phyloP scores from a whole-genome alignment of 2,797 vertebrate genomes.

The Muscicapa comitata region DNA sequence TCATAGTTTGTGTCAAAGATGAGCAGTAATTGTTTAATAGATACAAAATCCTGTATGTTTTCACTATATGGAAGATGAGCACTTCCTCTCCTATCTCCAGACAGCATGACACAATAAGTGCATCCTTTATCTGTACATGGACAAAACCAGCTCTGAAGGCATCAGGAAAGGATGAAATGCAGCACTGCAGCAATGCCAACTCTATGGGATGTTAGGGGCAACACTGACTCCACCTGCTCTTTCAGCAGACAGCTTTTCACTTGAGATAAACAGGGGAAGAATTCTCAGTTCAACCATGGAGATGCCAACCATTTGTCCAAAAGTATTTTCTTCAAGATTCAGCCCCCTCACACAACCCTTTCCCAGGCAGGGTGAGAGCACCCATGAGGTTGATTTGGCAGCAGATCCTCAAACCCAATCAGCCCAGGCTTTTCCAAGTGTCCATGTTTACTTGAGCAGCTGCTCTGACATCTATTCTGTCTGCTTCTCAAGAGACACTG shows the following conservation, averaged over 20 bases:
- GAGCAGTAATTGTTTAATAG: not conserved
- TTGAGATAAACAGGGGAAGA: not conserved
- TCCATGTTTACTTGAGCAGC: not conserved
- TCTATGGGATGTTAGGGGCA: not conserved
- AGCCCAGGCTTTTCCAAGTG: not conserved
- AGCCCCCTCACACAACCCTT: rapidly evolving
- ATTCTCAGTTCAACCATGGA: not conserved
- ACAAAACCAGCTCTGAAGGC: not conserved
- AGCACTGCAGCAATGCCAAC: not conserved
- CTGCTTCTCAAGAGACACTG: not conserved
- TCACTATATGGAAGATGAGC: not conserved
- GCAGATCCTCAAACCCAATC: not conserved
- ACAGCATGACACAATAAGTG: not conserved
- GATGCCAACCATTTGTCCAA: not conserved
- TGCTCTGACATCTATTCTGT: not conserved
- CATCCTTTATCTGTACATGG: not conserved
- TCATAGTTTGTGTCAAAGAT: not conserved
- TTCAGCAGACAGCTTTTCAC: not conserved
- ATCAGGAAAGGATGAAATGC: not conserved
- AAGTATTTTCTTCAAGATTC: not conserved
- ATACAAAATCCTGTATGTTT: not conserved
- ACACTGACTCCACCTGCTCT: not conserved
- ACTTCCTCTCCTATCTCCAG: not conserved
- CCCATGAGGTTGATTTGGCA: not conserved
- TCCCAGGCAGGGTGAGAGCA: not conserved